Conservation (phyloP, 2,113 vertebrate genomes). For the Trichomycterus rosablanca region DNA sequence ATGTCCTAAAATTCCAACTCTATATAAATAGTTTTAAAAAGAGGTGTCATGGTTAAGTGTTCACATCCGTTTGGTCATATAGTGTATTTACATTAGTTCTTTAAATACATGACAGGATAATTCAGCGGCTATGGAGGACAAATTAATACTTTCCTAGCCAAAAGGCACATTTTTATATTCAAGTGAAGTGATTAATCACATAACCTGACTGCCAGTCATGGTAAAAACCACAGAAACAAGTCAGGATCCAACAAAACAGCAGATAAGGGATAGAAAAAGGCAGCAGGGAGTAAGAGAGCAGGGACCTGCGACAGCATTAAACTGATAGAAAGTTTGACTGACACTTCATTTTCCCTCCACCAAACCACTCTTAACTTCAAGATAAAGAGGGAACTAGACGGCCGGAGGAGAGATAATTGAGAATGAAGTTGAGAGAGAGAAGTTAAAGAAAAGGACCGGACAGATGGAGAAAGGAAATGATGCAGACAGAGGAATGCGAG, state of each 20-base stretch:
- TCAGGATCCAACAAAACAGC: neutral
- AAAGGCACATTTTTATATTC: neutral
- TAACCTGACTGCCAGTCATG: slow-evolving; percentile 4
- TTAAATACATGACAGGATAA: neutral
- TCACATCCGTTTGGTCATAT: too few relatives aligned
- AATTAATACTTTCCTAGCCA: neutral
- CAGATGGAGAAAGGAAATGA: neutral
- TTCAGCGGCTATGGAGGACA: neutral
- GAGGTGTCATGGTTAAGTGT: too few relatives aligned
- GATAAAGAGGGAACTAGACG: slow-evolving; percentile 44
- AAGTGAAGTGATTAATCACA: slow-evolving; percentile 3
- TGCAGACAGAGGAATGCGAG: neutral
- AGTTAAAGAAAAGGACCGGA: too few relatives aligned
- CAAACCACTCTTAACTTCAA: slow-evolving; percentile 56
- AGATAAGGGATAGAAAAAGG: neutral
- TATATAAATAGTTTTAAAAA: too few relatives aligned
- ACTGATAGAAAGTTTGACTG: slow-evolving; percentile 64
- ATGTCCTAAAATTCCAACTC: too few relatives aligned
- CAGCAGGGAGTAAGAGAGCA: slow-evolving; percentile 1
- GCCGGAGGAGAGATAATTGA: neutral
- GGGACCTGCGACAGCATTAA: slow-evolving; percentile 44
- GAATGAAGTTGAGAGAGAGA: slow-evolving; percentile 35
- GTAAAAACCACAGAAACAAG: slow-evolving; percentile 11
- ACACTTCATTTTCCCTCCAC: slow-evolving; percentile 64
- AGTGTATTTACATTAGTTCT: too few relatives aligned